A percentile compares a stretch with the other conserved stretches of the same genome.
These are phyloP conservation scores for Petroica traversi DNA, from an alignment of 2,113 vertebrate genomes.

Conservation along the genomic window DNA sequence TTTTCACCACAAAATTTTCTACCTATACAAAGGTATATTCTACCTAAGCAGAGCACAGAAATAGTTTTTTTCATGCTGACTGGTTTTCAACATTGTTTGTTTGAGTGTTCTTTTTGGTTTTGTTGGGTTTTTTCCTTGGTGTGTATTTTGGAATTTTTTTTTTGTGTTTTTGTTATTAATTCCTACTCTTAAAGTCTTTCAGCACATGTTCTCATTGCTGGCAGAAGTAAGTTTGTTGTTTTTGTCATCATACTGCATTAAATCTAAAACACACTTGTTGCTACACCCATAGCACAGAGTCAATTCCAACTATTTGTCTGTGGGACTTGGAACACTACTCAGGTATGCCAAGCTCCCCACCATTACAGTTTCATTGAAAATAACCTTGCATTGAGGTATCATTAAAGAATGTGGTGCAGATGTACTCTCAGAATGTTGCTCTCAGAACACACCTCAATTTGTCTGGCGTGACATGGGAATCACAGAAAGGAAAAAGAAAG, in stretches of 20 bases:
- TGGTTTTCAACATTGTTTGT: background rate
- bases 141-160: background rate
- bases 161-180: background rate
- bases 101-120: background rate
- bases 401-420: background rate
- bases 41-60: background rate
- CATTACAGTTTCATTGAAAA: background rate
- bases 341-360: background rate
- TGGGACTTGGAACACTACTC: background rate
- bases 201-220: background rate
- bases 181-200: background rate
- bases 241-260: background rate
- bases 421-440: background rate
- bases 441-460: background rate
- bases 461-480: background rate
- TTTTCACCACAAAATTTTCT: background rate
- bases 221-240: background rate
- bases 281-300: background rate
- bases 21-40: background rate
- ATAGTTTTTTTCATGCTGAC: background rate
- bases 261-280: background rate
- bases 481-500: background rate
- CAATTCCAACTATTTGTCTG: background rate
- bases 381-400: background rate
- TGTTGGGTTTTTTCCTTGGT: too few relatives aligned